A percentile compares a stretch with the other conserved stretches of the same genome.
Conservation (phyloP, 1,140 invertebrate species). For the Nilaparvata lugens region DNA sequence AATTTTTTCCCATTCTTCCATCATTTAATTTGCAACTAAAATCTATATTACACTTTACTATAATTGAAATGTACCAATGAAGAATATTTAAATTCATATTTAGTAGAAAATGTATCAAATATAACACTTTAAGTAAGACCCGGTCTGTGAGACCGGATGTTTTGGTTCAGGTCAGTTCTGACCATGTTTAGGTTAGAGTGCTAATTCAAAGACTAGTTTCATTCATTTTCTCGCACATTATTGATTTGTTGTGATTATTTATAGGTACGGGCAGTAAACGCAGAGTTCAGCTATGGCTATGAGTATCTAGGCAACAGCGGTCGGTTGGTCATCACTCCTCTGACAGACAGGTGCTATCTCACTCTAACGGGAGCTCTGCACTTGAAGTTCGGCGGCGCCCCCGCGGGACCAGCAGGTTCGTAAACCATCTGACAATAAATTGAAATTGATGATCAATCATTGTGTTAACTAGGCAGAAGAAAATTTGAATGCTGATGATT, state of each 20-base stretch:
- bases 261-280: slow-evolving; percentile 44
- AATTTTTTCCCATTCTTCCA: too few relatives aligned
- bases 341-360: slow-evolving; percentile 65
- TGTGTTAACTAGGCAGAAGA: too few relatives aligned
- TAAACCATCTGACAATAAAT: too few relatives aligned
- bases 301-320: slow-evolving; percentile 58
- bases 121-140: too few relatives aligned
- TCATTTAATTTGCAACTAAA: too few relatives aligned
- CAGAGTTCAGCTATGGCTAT: slow-evolving; percentile 52
- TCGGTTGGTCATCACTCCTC: slow-evolving; percentile 67
- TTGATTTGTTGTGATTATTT: too few relatives aligned
- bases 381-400: slow-evolving; percentile 60
- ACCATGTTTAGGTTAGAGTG: slow-evolving; percentile 13
- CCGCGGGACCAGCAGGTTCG: slow-evolving; percentile 46
- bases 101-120: too few relatives aligned
- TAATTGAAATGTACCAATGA: background rate
- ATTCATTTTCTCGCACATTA: slow-evolving; percentile 55
- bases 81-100: background rate
- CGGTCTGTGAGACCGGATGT: too few relatives aligned
- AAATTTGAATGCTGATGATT: too few relatives aligned
- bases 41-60: too few relatives aligned
- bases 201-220: slow-evolving; percentile 67
- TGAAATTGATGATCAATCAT: too few relatives aligned
- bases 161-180: too few relatives aligned
- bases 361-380: slow-evolving; percentile 58